Evolutionary conservation across 2,797 vertebrate species (phyloP).

Genomic region (Telmatherina bonti): DNA sequence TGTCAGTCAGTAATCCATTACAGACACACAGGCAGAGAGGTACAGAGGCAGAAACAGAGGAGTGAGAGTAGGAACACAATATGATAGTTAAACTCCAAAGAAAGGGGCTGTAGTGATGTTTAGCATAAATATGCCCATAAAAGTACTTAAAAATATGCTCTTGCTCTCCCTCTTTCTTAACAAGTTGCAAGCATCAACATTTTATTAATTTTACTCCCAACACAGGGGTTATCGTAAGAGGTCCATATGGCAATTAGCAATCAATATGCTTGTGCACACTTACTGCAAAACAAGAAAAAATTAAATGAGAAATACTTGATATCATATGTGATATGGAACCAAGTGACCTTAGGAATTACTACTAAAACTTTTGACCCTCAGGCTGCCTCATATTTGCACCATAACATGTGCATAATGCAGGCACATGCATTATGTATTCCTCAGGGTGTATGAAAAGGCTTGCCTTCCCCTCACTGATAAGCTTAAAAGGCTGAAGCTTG

Average conservation of each 20-base stretch:
- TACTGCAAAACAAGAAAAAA: constrained; percentile 22
- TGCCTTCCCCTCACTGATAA: constrained; percentile 63
- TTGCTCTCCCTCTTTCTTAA: background rate
- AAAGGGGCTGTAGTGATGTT: too few relatives aligned
- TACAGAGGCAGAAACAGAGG: constrained; percentile 34
- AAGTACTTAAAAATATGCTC: too few relatives aligned
- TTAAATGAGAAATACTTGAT: constrained; percentile 30
- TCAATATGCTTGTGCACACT: constrained; percentile 40
- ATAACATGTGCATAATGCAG: constrained; percentile 58
- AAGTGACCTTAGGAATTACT: constrained; percentile 54
- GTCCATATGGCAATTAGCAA: constrained; percentile 57
- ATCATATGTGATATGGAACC: constrained; percentile 47
- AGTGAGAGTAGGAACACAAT: constrained; percentile 66
- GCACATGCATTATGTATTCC: constrained; percentile 68
- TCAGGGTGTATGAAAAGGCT: constrained; percentile 46
- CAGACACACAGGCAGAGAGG: constrained; percentile 35
- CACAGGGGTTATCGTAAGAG: constrained; percentile 51
- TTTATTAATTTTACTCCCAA: constrained; percentile 48
- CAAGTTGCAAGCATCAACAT: constrained; percentile 28
- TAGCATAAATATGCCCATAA: too few relatives aligned
- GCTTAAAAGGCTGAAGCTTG: constrained; percentile 48
- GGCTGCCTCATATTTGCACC: constrained; percentile 43
- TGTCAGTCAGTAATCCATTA: constrained; percentile 74
- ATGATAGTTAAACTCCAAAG: constrained; percentile 58
- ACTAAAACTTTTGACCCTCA: constrained; percentile 61